These are phyloP conservation scores for Caenorhabditis zanzibari DNA, from an alignment of 2,888 invertebrate species.

Conservation along the genomic window DNA sequence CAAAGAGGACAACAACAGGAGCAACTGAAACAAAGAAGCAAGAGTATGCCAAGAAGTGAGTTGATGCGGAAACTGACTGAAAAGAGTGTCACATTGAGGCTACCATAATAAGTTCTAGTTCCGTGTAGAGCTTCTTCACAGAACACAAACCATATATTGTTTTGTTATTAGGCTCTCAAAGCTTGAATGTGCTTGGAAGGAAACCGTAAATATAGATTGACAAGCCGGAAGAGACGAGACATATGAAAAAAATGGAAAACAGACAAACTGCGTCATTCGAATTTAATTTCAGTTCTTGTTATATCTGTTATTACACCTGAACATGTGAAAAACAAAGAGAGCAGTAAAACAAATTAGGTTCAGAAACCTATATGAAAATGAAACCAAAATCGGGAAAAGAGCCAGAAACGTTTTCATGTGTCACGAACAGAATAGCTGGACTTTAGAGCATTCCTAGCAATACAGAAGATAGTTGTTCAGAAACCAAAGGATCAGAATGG, in stretches of 20 bases:
- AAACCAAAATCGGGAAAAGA: no score
- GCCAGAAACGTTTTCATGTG: no score
- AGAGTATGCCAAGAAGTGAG: constrained; percentile 70
- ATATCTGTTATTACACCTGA: constrained; percentile 3
- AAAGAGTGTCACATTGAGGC: constrained; percentile 1
- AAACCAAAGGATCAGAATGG: not conserved
- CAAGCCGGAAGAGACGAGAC: not conserved
- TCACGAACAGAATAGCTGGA: no score
- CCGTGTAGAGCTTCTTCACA: not conserved
- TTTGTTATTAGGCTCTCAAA: not conserved
- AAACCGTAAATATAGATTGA: constrained; percentile 15
- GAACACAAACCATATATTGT: constrained; percentile 1
- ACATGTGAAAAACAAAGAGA: not conserved
- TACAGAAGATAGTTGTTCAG: not conserved
- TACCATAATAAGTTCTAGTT: constrained; percentile 18
- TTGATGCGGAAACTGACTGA: constrained; percentile 40
- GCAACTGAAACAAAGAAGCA: constrained; percentile 66
- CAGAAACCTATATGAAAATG: no score
- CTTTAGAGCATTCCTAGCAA: not conserved
- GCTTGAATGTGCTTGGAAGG: not conserved
- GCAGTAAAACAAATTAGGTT: not conserved
- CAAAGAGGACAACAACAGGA: constrained; percentile 38
- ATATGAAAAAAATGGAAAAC: not conserved
- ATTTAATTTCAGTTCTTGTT: constrained; percentile 18
- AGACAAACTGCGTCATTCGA: constrained; percentile 15